A percentile compares a stretch with the other conserved stretches of the same genome.
These are phyloP conservation scores for Coecobrya sp. DNA, from an alignment of 2,888 invertebrate genomes.

Conservation along the genomic window DNA sequence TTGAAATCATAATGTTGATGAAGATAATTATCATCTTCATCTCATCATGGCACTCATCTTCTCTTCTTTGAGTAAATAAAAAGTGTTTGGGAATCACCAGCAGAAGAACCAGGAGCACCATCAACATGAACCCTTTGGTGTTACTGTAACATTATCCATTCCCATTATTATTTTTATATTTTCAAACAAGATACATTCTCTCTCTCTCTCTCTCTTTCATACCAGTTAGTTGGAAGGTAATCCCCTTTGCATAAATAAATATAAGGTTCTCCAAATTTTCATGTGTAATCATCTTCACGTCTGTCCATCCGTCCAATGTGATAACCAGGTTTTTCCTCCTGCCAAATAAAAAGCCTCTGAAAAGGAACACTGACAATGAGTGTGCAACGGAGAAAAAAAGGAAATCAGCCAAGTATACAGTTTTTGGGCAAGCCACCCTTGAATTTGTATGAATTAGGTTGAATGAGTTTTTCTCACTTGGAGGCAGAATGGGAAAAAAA, in stretches of 20 bases:
- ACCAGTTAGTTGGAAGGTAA: constrained; percentile 1
- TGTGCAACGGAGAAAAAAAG: neutral
- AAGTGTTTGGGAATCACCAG: constrained; percentile 80
- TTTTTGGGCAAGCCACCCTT: constrained; percentile 47
- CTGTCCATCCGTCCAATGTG: constrained; percentile 72
- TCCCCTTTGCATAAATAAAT: constrained; percentile 68
- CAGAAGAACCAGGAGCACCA: constrained; percentile 72
- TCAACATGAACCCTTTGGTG: constrained; percentile 71
- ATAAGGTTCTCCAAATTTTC: constrained; percentile 67
- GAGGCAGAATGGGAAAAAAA: constrained; percentile 68
- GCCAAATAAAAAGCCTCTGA: constrained; percentile 43
- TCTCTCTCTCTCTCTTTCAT: constrained; percentile 12
- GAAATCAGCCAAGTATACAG: constrained; percentile 14
- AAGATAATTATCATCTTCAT: constrained; percentile 80
- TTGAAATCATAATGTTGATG: constrained; percentile 81
- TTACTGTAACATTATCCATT: constrained; percentile 71
- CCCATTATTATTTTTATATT: constrained; percentile 33
- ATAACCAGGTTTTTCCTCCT: constrained; percentile 63
- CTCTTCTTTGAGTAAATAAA: constrained; percentile 75
- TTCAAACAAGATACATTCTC: constrained; percentile 19
- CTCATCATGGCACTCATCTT: constrained; percentile 81
- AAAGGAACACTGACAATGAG: constrained; percentile 38
- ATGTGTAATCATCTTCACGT: constrained; percentile 77
- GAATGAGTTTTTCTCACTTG: constrained; percentile 80
- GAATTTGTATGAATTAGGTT: constrained; percentile 67